phyloP scores from a whole-genome alignment of 2,888 invertebrate genomes.

The Ischnus inquisitorius region DNA sequence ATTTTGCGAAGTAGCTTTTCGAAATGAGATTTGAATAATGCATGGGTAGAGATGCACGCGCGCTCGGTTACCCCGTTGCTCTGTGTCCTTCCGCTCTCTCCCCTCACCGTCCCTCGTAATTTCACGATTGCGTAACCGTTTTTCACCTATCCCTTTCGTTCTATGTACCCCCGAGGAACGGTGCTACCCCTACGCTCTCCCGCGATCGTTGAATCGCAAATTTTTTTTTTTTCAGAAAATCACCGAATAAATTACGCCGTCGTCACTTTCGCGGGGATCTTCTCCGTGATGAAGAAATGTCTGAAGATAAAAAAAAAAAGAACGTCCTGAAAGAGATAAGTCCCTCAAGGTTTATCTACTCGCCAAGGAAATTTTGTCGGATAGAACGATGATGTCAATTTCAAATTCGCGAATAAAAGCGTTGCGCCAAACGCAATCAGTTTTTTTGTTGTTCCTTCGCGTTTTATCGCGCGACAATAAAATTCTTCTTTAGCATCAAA shows the following conservation, averaged over 20 bases:
- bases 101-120: slow-evolving; percentile 65
- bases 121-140: slow-evolving; percentile 71
- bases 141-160: slow-evolving; percentile 53
- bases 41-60: slow-evolving; percentile 72
- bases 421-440: no score
- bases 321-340: no score
- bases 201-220: slow-evolving; percentile 63
- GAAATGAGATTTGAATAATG: slow-evolving; percentile 74
- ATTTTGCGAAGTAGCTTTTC: slow-evolving; percentile 73
- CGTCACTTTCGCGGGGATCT: slow-evolving; percentile 35
- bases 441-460: not conserved
- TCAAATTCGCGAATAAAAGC: no score
- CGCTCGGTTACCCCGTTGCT: slow-evolving; percentile 57
- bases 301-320: not conserved
- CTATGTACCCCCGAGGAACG: slow-evolving; percentile 21
- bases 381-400: no score
- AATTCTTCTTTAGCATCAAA: slow-evolving; percentile 3
- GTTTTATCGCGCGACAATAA: not conserved
- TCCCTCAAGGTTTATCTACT: no score
- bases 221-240: slow-evolving; percentile 48
- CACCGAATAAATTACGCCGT: slow-evolving; percentile 13
- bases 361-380: no score
- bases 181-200: slow-evolving; percentile 12
- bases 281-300: not conserved
- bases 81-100: not conserved